phyloP scores from a whole-genome alignment of 2,888 invertebrate genomes.

The Andrena camellia region DNA sequence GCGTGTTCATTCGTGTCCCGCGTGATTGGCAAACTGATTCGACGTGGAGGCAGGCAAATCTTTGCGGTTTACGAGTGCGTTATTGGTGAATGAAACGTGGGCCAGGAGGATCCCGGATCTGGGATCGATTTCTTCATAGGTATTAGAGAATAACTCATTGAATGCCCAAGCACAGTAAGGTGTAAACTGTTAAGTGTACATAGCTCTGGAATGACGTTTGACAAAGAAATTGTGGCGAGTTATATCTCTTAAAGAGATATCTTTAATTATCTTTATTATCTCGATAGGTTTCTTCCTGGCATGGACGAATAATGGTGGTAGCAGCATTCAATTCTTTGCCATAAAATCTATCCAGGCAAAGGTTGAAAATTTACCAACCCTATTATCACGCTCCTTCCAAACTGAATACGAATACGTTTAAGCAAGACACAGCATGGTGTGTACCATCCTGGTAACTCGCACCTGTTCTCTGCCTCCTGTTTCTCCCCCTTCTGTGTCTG shows the following conservation, averaged over 20 bases:
- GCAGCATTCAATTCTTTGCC: no score
- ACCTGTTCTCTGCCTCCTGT: conserved; percentile 35
- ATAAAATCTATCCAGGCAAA: neutral
- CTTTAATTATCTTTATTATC: no score
- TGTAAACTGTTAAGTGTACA: no score
- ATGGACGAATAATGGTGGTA: no score
- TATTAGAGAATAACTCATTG: no score
- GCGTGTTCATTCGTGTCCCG: neutral
- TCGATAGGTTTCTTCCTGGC: no score
- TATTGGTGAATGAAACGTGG: neutral
- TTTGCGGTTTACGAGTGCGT: neutral
- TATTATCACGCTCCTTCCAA: conserved; percentile 1
- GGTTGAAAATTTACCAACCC: conserved; percentile 9
- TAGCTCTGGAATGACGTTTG: no score
- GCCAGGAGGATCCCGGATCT: neutral
- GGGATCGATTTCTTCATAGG: no score
- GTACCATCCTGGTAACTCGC: conserved; percentile 42
- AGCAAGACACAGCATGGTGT: conserved; percentile 21
- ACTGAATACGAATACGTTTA: conserved; percentile 25
- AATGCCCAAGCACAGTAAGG: no score
- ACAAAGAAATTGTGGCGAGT: no score
- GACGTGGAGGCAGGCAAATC: neutral
- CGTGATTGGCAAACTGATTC: conserved; percentile 20
- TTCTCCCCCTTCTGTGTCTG: conserved; percentile 31
- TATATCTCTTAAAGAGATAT: no score